Base-by-base conservation (phyloP, 2,888 invertebrate species). In the Elmis aenea region DNA sequence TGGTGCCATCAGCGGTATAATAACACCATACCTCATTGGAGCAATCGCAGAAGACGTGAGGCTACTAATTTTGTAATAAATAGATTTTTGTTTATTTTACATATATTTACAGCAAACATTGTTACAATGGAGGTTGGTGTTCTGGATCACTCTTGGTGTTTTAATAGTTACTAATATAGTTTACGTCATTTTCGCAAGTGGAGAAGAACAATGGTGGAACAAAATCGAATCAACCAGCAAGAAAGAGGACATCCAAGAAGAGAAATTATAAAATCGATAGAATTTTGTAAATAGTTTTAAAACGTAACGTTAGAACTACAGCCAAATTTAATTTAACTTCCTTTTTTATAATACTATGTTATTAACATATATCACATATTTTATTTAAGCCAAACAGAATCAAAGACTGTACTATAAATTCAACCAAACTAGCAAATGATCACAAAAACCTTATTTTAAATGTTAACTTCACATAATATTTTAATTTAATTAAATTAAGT, bases 201-300 rank as follows among this genome's bases (percentile, higher is more conserved):
- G 84, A 1, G 82, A 88, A 20, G 76, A 83, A 20, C 79, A 84
- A 43, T 75, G 77, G 57, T 90, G 87, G 85, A 85, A 89, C 52
- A 76, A 81, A 46, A 73, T 77, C 8, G 28, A 31, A 3, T 22
- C 16, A n/a, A 5, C 13, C 2, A 31, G 18, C 8, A 6, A 5
- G 5, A 5, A 5, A 5, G 18, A 18, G 8, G 18, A 18, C 18
- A 5, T 8, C 5, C 5, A 18, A 18, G 18, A 5, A 18, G 18
- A 18, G n/a, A n/a, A n/a, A n/a, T n/a, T n/a, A n/a, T n/a, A n/a
- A n/a, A n/a, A n/a, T n/a, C n/a, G n/a, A n/a, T n/a, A n/a, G n/a
- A n/a, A n/a, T n/a, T n/a, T n/a, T n/a, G n/a, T n/a, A n/a, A n/a
- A n/a, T n/a, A n/a, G n/a, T n/a, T n/a, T n/a, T n/a, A n/a, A n/a